A percentile compares a stretch with the other conserved stretches of the same genome.
phyloP scores from a whole-genome alignment of 2,797 vertebrate genomes.

The Protosalanx chinensis region DNA sequence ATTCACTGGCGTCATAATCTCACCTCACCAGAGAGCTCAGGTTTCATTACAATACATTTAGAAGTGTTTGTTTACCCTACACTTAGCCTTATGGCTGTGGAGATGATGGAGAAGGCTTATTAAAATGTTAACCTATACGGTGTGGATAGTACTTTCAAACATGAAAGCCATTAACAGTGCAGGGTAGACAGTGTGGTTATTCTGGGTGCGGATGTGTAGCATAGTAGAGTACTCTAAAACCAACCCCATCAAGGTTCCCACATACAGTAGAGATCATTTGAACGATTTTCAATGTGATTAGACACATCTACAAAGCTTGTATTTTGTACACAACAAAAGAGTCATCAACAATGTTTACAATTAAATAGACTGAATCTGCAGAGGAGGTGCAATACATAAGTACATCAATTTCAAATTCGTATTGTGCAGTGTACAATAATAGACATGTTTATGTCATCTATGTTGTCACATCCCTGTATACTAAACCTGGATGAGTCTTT shows the following conservation, averaged over 20 bases:
- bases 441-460: too few relatives aligned
- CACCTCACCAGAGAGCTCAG: slow-evolving; percentile 49
- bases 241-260: background rate
- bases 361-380: too few relatives aligned
- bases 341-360: too few relatives aligned
- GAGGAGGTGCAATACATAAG: too few relatives aligned
- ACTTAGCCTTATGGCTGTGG: slow-evolving; percentile 48
- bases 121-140: slow-evolving; percentile 17
- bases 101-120: slow-evolving; percentile 36
- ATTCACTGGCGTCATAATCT: slow-evolving; percentile 67
- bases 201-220: too few relatives aligned
- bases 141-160: background rate
- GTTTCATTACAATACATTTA: slow-evolving; percentile 54
- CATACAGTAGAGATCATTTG: background rate
- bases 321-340: background rate
- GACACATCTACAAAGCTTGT: background rate
- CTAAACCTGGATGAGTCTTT: too few relatives aligned
- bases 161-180: background rate
- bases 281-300: background rate
- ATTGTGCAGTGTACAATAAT: too few relatives aligned
- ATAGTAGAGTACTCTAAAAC: too few relatives aligned
- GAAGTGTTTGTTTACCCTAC: slow-evolving; percentile 57
- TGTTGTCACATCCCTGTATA: too few relatives aligned
- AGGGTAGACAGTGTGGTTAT: background rate
- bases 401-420: too few relatives aligned